Base-by-base conservation (phyloP, 2,888 invertebrate genomes). In the Congeria kusceri region DNA sequence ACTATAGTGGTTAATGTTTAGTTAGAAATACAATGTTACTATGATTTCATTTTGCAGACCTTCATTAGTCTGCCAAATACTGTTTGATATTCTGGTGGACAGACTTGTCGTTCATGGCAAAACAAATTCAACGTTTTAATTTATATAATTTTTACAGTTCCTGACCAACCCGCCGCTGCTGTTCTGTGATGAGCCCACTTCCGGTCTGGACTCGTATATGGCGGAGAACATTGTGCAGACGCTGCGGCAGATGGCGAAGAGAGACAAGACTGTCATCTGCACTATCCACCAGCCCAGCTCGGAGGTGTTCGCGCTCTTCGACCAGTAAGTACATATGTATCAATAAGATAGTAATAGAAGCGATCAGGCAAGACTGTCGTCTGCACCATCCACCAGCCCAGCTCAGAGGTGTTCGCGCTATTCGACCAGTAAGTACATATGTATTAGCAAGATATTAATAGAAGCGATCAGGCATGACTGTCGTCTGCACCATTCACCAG, bases 111-210 rank as follows among this genome's bases (percentile, higher is more conserved):
- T n/a, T n/a, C n/a, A n/a, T n/a, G n/a, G n/a, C n/a, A n/a, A n/a
- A n/a, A n/a, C n/a, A n/a, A n/a, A n/a, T n/a, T n/a, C n/a, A n/a
- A 44, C 25, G 28, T 58, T 18, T 20, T 29, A 39, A 39, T 39
- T 39, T 39, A 39, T 15, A 20, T 64, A 15, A 7, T 74, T 58
- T 7, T 56, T 75, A 59, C 92, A 97, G 96, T 96, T 98, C 2
- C 94, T 99, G 58, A 99, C 98, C 0, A 97, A 99, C 94, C 99
- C 99, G 0, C 96, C 97, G 0, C 94, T 99, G 57, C 96, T 99
- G 95, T 98, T 99, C 92, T 98, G 98, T 92, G 99, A 99, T 91
- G 99, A 99, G 91, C 99, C 99, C 0, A 99, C 99, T 0, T 98
- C 98, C 0, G 98, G 99, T 0, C 94, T 99, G 73, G 99, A 99